Evolutionary conservation across 2,888 invertebrate genomes (phyloP), one percentile per base, ranked within the genome.

Genomic region (Halocaridina rubra): DNA sequence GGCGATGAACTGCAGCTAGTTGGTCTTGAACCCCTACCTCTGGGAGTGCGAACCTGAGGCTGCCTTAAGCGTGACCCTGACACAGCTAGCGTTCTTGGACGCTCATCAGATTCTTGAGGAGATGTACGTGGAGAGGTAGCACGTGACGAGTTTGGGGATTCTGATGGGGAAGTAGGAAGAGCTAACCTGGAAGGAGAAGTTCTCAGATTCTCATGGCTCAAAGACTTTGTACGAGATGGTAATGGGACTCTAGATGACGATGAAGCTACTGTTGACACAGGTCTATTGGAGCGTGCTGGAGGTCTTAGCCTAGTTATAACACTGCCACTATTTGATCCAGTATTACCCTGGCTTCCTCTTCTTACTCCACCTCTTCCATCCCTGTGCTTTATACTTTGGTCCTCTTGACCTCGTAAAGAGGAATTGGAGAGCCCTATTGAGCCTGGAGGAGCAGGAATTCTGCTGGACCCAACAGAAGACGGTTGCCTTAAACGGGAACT

Each of bases 201-300:
- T 13, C 88, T 82, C 16, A 88, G 69, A 64, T 88, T 88, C 53
- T 88, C 88, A 64, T 88, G 88, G 57, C 88, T 88, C 2, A 88
- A 71, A 69, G 88, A 88, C 30, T 88, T 88, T 30, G 82, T 78
- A 33, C 88, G 77, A 16, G 84, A 72, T 32, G 84, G 27, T 22
- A 80, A 64, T 16, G 76, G 80, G 8, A 72, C 75, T 7, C 79
- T 39, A 33, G 82, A 39, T 7, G 81, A 53, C 19, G 84, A 64
- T 16, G 81, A 32, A 32, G 80, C 84, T 22, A 85, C 80, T 13
- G 84, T 80, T 8, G 87, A 87, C 19, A 82, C 81, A 24, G 87
- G 87, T 27, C 87, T 67, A 30, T 59, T 71, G 10, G 80, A 67
- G 39, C 88, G 76, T 22, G 77, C 75, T 5, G 86, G 82, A 22